Evolutionary conservation across 2,888 invertebrate species (phyloP).

Genomic region (Drosophila falleni): DNA sequence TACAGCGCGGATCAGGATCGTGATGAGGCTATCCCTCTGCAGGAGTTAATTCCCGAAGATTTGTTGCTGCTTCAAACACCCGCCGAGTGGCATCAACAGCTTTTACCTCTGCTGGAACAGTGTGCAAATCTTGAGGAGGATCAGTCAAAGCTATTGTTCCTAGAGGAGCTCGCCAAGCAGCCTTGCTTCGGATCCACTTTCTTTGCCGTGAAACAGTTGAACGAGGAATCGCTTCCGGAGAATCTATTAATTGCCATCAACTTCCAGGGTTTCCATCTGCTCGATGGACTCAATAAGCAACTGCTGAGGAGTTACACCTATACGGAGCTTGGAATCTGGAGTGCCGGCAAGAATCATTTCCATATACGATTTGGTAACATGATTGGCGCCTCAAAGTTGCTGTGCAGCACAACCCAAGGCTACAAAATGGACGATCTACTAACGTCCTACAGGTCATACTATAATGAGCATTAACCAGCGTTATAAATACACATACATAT

Average conservation of each 20-base stretch:
- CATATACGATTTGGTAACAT: slow-evolving; percentile 98
- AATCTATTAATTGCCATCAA: slow-evolving; percentile 95
- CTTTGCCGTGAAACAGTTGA: slow-evolving; percentile 97
- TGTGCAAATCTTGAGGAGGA: slow-evolving; percentile 24
- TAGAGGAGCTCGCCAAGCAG: slow-evolving; percentile 87
- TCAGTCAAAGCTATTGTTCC: slow-evolving; percentile 91
- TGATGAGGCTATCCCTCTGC: slow-evolving; percentile 87
- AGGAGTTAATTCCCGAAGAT: slow-evolving; percentile 90
- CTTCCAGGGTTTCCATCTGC: slow-evolving; percentile 94
- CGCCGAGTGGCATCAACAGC: slow-evolving; percentile 93
- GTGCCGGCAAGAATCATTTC: slow-evolving; percentile 97
- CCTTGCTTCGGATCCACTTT: slow-evolving; percentile 98
- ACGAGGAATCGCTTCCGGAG: slow-evolving; percentile 94
- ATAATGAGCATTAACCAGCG: slow-evolving; percentile 54
- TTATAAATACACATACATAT: background rate
- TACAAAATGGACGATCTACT: slow-evolving; percentile 99
- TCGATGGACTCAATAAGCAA: slow-evolving; percentile 95
- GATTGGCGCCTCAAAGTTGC: slow-evolving; percentile 93
- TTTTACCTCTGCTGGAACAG: slow-evolving; percentile 85
- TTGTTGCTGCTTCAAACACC: slow-evolving; percentile 89
- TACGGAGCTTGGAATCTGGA: slow-evolving; percentile 96
- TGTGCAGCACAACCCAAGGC: slow-evolving; percentile 96
- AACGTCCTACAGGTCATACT: slow-evolving; percentile 93
- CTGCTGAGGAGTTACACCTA: slow-evolving; percentile 94
- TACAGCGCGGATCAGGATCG: slow-evolving; percentile 89